A percentile compares a stretch with the other conserved stretches of the same genome.
phyloP scores from a whole-genome alignment of 2,888 invertebrate species.

The Lepidochrysops patricia region DNA sequence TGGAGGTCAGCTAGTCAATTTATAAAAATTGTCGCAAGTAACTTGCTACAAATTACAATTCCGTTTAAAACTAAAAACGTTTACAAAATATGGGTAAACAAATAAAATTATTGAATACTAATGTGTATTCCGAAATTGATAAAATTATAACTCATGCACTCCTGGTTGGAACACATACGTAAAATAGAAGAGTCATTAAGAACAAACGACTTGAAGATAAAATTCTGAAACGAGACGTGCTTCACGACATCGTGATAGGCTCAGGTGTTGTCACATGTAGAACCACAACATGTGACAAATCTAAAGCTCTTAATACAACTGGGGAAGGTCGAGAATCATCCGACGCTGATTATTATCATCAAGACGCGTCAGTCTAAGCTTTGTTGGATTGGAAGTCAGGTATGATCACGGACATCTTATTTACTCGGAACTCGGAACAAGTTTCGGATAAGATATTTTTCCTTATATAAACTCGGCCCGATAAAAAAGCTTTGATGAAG shows the following conservation, averaged over 20 bases:
- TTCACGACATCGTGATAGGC: conserved; percentile 60
- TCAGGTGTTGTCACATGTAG: conserved; percentile 54
- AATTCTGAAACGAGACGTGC: conserved; percentile 55
- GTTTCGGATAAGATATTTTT: conserved; percentile 8
- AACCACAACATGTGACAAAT: conserved; percentile 23
- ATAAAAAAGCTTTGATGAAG: background rate
- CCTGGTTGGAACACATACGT: conserved; percentile 38
- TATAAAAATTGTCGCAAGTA: too few relatives aligned
- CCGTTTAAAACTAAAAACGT: too few relatives aligned
- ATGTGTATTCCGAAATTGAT: background rate
- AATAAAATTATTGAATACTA: background rate
- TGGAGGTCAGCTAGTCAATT: too few relatives aligned
- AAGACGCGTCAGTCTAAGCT: background rate
- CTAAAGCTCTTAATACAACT: background rate
- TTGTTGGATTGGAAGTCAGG: too few relatives aligned
- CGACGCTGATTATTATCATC: background rate
- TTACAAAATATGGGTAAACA: too few relatives aligned
- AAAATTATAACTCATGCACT: conserved; percentile 31
- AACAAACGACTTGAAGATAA: conserved; percentile 42
- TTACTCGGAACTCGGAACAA: conserved; percentile 31
- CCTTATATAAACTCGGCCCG: background rate
- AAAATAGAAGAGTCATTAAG: conserved; percentile 56
- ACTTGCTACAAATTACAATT: too few relatives aligned
- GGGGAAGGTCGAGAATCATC: background rate
- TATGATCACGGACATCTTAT: conserved; percentile 43